Evolutionary conservation across 2,113 vertebrate genomes (phyloP), one percentile per base, ranked within the genome.

Genomic region (Ameiurus melas): DNA sequence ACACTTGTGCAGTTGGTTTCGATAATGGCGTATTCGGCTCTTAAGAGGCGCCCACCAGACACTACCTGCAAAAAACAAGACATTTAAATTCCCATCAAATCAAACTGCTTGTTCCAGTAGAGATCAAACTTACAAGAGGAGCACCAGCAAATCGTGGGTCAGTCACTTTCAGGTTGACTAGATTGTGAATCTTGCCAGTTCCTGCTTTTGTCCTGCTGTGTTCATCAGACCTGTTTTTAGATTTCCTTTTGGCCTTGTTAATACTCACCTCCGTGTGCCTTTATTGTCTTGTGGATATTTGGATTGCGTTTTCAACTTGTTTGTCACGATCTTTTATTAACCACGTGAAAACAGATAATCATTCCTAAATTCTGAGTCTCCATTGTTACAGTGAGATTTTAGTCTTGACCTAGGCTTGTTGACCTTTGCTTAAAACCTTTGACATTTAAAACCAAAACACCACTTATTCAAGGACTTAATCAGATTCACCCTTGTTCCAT

Each of bases 1-100:
- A 36, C 17, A 17, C 22, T 84, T 16, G 93, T 94, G 90, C 96
- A 96, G 73, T 94, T 94, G 0, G 94, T 95, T 86, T 95, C 95
- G 71, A 89, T 89, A 0, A 96, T 33, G 73, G 94, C 88, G 84
- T 93, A 96, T 91, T 96, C 96, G 36, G 91, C 91, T 0, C 14
- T 71, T 87, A 90, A 91, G 2, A 20, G 30, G 2, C 27, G 1
- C 1, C 91, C 94, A 22, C 93, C 90, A 71, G 85, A 13, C 47
- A 95, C 90, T n/a, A 94, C 0, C 96, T 96, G 92, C 87, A 91
- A 33, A 80, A 84, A 58, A 47, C 20, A 39, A 20, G 0, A 30
- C 22, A 22, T 0, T 8, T 7, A 57, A 57, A 39, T 36, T 51
- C 14, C 13, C 25, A n/a, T 79, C 4, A 55, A 79, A 8, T 19